phyloP scores from a whole-genome alignment of 2,113 vertebrate species.

The Tyrannus savana region DNA sequence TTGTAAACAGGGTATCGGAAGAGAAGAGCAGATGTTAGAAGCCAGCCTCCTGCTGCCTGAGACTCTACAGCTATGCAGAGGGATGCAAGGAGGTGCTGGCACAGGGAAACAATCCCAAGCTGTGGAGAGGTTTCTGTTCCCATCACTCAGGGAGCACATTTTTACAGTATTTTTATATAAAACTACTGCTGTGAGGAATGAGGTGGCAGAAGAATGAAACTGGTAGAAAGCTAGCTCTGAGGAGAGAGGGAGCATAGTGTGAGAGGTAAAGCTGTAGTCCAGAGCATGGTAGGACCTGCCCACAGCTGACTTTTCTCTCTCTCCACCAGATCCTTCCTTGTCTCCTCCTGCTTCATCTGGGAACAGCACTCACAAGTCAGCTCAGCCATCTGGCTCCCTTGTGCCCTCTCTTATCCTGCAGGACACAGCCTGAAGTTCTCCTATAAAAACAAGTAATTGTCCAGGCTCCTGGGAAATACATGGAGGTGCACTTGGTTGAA shows the following conservation, averaged over 20 bases:
- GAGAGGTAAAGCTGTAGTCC: background rate
- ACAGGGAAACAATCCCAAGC: background rate
- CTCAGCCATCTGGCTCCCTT: background rate
- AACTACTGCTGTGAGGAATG: background rate
- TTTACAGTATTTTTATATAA: background rate
- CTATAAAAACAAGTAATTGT: background rate
- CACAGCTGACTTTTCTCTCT: background rate
- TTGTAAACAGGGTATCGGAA: background rate
- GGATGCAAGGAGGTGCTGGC: background rate
- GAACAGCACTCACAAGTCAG: background rate
- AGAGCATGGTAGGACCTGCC: background rate
- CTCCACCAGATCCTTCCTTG: background rate
- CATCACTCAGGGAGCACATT: background rate
- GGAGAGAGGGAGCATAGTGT: background rate
- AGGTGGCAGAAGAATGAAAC: fast-evolving
- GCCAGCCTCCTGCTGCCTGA: background rate
- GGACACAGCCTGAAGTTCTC: background rate
- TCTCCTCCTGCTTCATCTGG: background rate
- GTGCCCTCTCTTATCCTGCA: conserved; percentile 13
- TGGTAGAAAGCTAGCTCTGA: background rate
- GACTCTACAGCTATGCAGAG: background rate
- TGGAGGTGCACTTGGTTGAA: background rate
- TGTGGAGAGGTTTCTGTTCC: background rate
- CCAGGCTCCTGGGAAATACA: conserved; percentile 15
- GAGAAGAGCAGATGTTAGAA: background rate